Base-by-base conservation (phyloP, 37 sponge, comb jelly and placozoan genomes). In the Mnemiopsis leidyi region DNA sequence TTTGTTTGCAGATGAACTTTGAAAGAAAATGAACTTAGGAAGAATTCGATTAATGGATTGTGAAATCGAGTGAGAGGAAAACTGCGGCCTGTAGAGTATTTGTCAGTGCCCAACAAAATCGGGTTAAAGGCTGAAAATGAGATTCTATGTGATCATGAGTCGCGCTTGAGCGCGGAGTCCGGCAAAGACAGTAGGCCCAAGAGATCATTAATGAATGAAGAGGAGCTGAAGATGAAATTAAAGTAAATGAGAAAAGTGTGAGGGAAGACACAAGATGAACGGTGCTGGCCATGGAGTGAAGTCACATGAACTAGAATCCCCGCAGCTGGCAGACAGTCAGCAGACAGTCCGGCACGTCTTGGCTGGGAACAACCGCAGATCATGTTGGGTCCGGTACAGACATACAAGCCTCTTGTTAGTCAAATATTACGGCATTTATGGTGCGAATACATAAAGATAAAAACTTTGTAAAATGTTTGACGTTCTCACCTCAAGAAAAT, bases 401-500 rank as follows among this genome's bases (percentile, higher is more conserved):
- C n/a, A n/a, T n/a, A n/a, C n/a, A n/a, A n/a, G n/a, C n/a, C n/a
- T n/a, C n/a, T n/a, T n/a, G n/a, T n/a, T n/a, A n/a, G n/a, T n/a
- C n/a, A n/a, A n/a, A n/a, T n/a, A n/a, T n/a, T n/a, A n/a, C n/a
- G n/a, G n/a, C n/a, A n/a, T n/a, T n/a, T n/a, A n/a, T n/a, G n/a
- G n/a, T n/a, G n/a, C n/a, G n/a, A n/a, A n/a, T n/a, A n/a, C n/a
- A n/a, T n/a, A n/a, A n/a, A n/a, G n/a, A n/a, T n/a, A n/a, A n/a
- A n/a, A n/a, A n/a, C n/a, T n/a, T n/a, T n/a, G n/a, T n/a, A n/a
- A n/a, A n/a, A n/a, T n/a, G n/a, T n/a, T n/a, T n/a, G n/a, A n/a
- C n/a, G n/a, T 48, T 13, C 90, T 39, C 39, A 85, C 90, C 90
- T 85, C 90, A 16, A 85, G 2, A 28, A 29, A 85, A 33, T 85